Evolutionary conservation across 2,888 invertebrate species (phyloP).

Genomic region (Aphodius sticticus): DNA sequence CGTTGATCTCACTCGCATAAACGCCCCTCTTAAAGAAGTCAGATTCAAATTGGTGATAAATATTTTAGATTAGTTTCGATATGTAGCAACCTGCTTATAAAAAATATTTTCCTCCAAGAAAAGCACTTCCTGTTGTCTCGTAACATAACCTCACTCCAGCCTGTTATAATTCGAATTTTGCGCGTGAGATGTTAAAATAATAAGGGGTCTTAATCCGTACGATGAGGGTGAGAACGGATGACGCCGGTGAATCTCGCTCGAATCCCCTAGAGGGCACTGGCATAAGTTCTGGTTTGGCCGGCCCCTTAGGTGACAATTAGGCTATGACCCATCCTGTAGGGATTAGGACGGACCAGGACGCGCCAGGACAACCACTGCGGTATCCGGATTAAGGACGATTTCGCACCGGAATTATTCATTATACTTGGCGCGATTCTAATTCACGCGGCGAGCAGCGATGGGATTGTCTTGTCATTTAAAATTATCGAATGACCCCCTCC

Average conservation of each 20-base stretch:
- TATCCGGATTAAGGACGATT: background rate
- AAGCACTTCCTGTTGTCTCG: background rate
- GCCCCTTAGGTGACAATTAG: conserved; percentile 4
- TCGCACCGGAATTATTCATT: background rate
- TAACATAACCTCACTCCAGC: background rate
- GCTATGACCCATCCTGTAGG: background rate
- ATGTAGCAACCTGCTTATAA: too few species aligned
- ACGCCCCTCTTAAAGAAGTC: too few species aligned
- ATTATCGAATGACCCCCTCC: background rate
- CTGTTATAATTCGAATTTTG: background rate
- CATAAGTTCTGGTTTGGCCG: background rate
- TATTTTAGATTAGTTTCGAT: too few species aligned
- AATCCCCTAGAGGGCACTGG: background rate
- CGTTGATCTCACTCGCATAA: too few species aligned
- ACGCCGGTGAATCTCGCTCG: background rate
- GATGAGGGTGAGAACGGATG: background rate
- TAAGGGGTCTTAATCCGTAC: background rate
- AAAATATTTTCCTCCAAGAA: background rate
- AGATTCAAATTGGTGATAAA: too few species aligned
- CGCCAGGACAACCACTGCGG: background rate
- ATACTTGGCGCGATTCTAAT: background rate
- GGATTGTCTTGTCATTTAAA: background rate
- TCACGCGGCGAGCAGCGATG: background rate
- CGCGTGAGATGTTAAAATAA: conserved; percentile 4
- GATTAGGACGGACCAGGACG: background rate